Evolutionary conservation across 2,888 invertebrate species (phyloP).

Genomic region (Xiphydria camelus): DNA sequence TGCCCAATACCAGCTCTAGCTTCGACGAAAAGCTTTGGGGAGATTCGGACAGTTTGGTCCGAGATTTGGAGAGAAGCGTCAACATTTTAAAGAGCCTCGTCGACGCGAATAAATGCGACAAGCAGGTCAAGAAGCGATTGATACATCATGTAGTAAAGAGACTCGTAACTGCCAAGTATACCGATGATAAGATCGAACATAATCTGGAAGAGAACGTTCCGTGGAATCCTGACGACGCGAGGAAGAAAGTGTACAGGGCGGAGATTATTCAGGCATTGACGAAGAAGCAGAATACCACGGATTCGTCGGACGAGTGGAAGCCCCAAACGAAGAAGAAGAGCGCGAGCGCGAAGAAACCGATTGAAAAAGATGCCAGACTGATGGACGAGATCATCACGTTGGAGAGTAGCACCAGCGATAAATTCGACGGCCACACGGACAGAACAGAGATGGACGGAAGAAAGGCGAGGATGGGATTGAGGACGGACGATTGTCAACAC

Average conservation of each 20-base stretch:
- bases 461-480: conserved; percentile 51
- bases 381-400: conserved; percentile 35
- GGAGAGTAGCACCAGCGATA: conserved; percentile 49
- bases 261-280: conserved; percentile 49
- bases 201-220: conserved; percentile 54
- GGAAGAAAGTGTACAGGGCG: conserved; percentile 49
- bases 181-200: conserved; percentile 60
- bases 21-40: conserved; percentile 55
- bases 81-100: conserved; percentile 65
- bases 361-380: conserved; percentile 27
- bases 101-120: conserved; percentile 64
- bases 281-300: conserved; percentile 46
- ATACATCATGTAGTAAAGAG: conserved; percentile 69
- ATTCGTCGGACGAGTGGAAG: conserved; percentile 50
- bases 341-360: conserved; percentile 26
- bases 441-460: conserved; percentile 51
- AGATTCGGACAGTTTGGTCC: conserved; percentile 58
- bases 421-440: conserved; percentile 48
- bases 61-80: conserved; percentile 67
- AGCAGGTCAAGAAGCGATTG: conserved; percentile 65
- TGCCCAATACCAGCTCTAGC: conserved; percentile 52
- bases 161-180: conserved; percentile 64
- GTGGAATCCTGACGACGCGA: conserved; percentile 55
- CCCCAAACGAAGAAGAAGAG: conserved; percentile 29
- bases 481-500: conserved; percentile 43